Evolutionary conservation across 1,140 invertebrate species (phyloP).

Genomic region (Matsumurasca onukii): DNA sequence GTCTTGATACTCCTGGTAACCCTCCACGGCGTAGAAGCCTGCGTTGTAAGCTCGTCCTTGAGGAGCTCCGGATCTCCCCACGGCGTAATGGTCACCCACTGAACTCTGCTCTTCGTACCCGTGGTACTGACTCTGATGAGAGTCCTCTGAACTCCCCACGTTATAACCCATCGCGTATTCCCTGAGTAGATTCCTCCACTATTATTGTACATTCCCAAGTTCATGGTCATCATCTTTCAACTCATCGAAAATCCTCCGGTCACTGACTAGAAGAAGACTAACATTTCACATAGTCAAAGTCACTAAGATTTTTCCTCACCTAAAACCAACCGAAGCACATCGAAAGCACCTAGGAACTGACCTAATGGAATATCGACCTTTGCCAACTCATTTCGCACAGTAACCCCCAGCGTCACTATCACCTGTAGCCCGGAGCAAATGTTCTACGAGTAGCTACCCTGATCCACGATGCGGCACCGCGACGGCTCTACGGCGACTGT

Average conservation of each 20-base stretch:
- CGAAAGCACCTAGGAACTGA: too few relatives aligned
- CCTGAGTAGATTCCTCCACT: constrained; percentile 18
- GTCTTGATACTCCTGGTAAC: constrained; percentile 29
- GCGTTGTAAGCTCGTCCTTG: constrained; percentile 8
- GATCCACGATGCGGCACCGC: constrained; percentile 7
- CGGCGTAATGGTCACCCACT: constrained; percentile 17
- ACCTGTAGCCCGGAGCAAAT: too few relatives aligned
- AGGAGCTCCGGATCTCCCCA: neutral
- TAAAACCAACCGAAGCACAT: too few relatives aligned
- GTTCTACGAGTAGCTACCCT: too few relatives aligned
- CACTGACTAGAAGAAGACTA: neutral
- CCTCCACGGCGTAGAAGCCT: constrained; percentile 23
- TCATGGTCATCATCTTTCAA: constrained; percentile 39
- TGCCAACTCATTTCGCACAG: too few relatives aligned
- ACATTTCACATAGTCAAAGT: neutral
- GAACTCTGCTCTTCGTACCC: constrained; percentile 33
- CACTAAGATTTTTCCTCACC: too few relatives aligned
- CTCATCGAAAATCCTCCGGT: neutral
- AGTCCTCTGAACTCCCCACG: constrained; percentile 3
- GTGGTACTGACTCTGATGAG: constrained; percentile 20
- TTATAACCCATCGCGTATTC: constrained; percentile 24
- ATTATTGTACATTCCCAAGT: constrained; percentile 36
- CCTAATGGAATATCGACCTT: too few relatives aligned
- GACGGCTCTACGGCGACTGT: constrained; percentile 11
- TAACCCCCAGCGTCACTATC: too few relatives aligned